Evolutionary conservation across 2,888 invertebrate species (phyloP), one percentile per base, ranked within the genome.

Genomic region (Drosophila pseudotakahashii): DNA sequence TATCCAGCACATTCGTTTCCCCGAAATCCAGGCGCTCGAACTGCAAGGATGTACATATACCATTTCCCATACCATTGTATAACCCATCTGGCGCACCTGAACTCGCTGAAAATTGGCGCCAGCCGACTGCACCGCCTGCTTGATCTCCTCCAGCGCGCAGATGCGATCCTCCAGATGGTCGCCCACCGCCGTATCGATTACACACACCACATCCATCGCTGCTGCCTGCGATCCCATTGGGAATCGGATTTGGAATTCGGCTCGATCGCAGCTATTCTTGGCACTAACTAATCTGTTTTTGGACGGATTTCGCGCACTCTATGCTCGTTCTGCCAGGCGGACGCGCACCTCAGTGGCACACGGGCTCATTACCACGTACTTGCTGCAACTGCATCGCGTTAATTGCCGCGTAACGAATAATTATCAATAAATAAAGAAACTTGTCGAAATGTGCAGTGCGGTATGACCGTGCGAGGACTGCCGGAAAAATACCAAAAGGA

Each of bases 11-110:
- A 92, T 97, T 97, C 13, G 98, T 96, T 93, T 99, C 99, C 0
- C 99, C 99, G 93, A 98, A 99, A 93, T 99, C 99, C 78, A 99
- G 93, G 91, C 98, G 98, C 91, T 99, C 98, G 94, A 98, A 99
- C 96, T 97, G 93, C 14, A 79, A 77, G 41, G 23, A 58, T 42
- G 42, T 13, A 14, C 13, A 23, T 23, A 16, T 39, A 10, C 10
- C 14, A 0, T 13, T 26, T 9, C 7, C 7, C 11, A 19, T 19
- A 10, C 14, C 64, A 77, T 86, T 81, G 79, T 79, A 67, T 77
- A 73, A 84, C 58, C 55, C 16, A 16, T 39, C 41, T 53, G 37
- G 39, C 58, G 55, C 92, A 97, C 97, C 94, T 96, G 96, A 79
- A 98, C 96, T 87, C 96, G 96, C 91, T 96, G 95, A 77, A 97